Percentiles rank a stretch among this genome's conserved stretches.
Conservation (phyloP, 2,797 vertebrate genomes). For the Spondyliosoma cantharus region DNA sequence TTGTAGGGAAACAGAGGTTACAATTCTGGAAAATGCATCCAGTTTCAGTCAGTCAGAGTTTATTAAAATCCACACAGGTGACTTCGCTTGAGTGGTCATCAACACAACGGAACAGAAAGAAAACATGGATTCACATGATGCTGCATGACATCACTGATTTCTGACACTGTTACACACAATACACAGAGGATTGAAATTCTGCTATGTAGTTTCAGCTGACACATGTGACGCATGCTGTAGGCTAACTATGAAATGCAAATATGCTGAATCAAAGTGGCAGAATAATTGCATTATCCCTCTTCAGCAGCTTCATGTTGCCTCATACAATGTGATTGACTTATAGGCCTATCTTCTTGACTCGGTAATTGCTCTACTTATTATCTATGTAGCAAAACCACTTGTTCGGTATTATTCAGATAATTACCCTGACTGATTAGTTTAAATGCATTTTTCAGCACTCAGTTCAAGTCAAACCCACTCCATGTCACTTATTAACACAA, state of each 20-base stretch:
- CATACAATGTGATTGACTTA: conserved; percentile 50
- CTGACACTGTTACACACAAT: not conserved
- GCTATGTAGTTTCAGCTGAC: not conserved
- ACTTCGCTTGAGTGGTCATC: not conserved
- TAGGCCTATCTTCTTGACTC: conserved; percentile 36
- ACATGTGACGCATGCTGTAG: conserved; percentile 38
- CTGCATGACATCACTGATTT: conserved; percentile 10
- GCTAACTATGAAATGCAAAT: conserved; percentile 34
- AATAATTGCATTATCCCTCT: conserved; percentile 52
- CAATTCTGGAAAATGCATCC: conserved; percentile 45
- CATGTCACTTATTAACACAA: conserved; percentile 19
- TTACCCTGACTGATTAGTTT: conserved; percentile 55
- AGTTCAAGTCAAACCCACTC: conserved; percentile 37
- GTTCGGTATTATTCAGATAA: conserved; percentile 55
- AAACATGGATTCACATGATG: conserved; percentile 7
- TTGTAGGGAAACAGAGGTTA: conserved; percentile 10
- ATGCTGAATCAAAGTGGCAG: conserved; percentile 36
- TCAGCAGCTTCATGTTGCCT: conserved; percentile 43
- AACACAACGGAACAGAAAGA: conserved; percentile 11
- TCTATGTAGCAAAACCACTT: conserved; percentile 47
- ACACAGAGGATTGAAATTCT: not conserved
- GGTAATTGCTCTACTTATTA: conserved; percentile 55
- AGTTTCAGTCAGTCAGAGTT: conserved; percentile 36
- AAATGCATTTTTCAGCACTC: conserved; percentile 55
- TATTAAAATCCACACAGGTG: conserved; percentile 35